These are phyloP conservation scores for Sapayoa aenigma DNA, from an alignment of 2,113 vertebrate genomes.

Conservation along the genomic window DNA sequence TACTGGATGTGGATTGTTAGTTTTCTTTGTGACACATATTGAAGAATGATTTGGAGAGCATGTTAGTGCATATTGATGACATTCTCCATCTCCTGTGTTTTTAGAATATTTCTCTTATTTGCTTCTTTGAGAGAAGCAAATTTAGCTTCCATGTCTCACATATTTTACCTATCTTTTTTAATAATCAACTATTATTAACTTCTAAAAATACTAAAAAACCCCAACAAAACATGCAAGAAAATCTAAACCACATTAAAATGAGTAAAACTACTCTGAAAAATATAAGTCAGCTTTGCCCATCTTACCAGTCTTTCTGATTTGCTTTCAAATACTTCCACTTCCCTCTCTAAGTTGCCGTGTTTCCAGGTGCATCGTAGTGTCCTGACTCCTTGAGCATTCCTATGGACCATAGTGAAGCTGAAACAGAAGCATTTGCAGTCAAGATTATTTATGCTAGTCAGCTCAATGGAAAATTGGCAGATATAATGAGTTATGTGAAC, in stretches of 20 bases:
- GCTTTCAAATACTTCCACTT: background rate
- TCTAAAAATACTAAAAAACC: background rate
- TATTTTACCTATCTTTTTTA: background rate
- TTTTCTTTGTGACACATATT: slow-evolving; percentile 45
- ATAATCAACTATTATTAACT: background rate
- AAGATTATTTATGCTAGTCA: background rate
- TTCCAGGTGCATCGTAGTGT: background rate
- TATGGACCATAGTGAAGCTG: background rate
- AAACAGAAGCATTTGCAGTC: background rate
- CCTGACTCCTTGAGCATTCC: background rate
- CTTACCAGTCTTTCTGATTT: background rate
- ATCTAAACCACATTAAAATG: background rate
- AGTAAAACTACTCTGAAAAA: background rate
- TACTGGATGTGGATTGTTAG: slow-evolving; percentile 65
- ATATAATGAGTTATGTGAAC: background rate
- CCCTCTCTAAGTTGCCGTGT: background rate
- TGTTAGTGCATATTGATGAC: slow-evolving; percentile 33
- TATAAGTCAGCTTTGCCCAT: background rate
- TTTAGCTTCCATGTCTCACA: background rate
- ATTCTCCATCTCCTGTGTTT: background rate
- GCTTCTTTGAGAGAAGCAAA: background rate
- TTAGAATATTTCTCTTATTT: background rate
- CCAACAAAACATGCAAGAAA: background rate
- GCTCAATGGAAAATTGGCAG: background rate
- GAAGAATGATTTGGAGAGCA: slow-evolving; percentile 54